Base-by-base conservation (phyloP, 2,888 invertebrate species). In the Campoplex nolae region DNA sequence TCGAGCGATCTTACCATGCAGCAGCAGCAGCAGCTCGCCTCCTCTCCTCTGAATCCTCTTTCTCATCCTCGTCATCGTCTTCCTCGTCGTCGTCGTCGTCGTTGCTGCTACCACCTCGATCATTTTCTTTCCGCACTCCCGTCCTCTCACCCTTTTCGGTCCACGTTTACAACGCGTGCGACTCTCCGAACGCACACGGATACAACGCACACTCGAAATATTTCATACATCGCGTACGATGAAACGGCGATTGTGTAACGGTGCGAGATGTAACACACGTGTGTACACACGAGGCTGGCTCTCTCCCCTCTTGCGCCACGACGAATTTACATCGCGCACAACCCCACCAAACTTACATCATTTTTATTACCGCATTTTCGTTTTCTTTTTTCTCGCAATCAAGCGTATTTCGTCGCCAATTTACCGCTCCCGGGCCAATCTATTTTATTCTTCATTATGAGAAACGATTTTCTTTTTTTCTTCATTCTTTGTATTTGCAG, bases 191-290 rank as follows among this genome's bases (percentile, higher is more conserved):
- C 23, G 35, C 58, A 51, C 67, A 8, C 58, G n/a, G n/a, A n/a
- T n/a, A n/a, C n/a, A 45, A 18, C 23, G 35, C 58, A 51, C 67
- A 8, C 58, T 48, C 48, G 16, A 48, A 51, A 51, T 51, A n/a
- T 51, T 51, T 18, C 51, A 65, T 56, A 23, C 23, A 71, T 70
- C 70, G 67, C 70, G 67, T 65, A 71, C 23, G 68, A 58, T 38
- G 23, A 71, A 71, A 71, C 23, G 23, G 38, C 65, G 77, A 84
- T 86, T 86, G 81, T 81, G 86, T 86, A 86, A 86, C 86, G 86
- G 76, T 70, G 83, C 83, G 80, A 51, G 42, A 77, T 71, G 67
- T 65, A 56, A 65, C 56, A 65, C 85, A 45, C 62, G 74, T 78
- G 71, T 78, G 56, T 86, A 71, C 77, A 51, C 58, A 48, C 48